Conservation (phyloP, 2,797 vertebrate genomes). For the Pipistrellus kuhlii region DNA sequence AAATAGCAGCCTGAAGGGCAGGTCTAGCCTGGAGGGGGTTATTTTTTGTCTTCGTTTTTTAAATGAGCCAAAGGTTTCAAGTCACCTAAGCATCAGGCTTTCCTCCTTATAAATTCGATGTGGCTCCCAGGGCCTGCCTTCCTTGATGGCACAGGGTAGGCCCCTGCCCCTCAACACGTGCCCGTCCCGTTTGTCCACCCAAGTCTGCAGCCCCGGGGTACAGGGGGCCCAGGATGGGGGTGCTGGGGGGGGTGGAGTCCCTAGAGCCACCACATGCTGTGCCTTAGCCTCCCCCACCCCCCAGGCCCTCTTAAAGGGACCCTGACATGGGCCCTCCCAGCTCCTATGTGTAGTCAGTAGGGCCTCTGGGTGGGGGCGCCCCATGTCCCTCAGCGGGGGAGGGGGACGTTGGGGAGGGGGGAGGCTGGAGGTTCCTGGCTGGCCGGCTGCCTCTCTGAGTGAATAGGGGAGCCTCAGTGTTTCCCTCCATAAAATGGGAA, state of each 20-base stretch:
- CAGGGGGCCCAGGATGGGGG: background rate
- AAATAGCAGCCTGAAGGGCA: background rate
- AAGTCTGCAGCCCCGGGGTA: background rate
- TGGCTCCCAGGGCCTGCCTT: background rate
- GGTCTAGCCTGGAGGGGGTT: background rate
- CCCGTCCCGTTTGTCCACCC: fast-evolving
- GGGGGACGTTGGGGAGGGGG: too few species aligned
- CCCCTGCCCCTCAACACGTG: fast-evolving
- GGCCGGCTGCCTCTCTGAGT: background rate
- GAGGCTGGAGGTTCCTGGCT: background rate
- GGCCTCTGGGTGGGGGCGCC: background rate
- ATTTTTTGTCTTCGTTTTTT: background rate
- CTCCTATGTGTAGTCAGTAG: background rate
- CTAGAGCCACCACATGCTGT: background rate
- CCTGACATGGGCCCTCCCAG: too few species aligned
- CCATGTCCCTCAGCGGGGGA: background rate
- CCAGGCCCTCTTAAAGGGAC: background rate
- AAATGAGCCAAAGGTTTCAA: background rate
- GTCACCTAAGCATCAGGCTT: background rate
- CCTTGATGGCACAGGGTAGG: background rate
- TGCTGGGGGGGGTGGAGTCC: background rate
- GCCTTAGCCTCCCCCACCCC: background rate
- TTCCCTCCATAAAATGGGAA: background rate
- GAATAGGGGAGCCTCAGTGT: background rate
- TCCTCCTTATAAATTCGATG: background rate